These are phyloP conservation scores for Myotis myotis DNA, from an alignment of 2,797 vertebrate genomes.

Conservation along the genomic window DNA sequence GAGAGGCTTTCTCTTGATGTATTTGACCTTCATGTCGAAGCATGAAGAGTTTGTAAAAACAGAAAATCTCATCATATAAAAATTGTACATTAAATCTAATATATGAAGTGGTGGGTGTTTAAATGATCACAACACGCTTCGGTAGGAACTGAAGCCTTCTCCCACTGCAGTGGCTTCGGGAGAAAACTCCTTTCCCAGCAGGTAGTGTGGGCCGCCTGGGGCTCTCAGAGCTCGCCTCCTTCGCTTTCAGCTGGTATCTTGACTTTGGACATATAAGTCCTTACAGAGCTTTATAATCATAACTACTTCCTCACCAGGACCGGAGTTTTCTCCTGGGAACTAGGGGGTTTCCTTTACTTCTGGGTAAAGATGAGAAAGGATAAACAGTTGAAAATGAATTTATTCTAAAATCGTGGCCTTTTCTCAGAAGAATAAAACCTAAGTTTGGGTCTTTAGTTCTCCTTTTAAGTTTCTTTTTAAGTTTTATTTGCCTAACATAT, in stretches of 20 bases:
- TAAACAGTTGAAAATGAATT: conserved; percentile 21
- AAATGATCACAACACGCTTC: conserved; percentile 40
- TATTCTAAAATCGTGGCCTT: conserved; percentile 12
- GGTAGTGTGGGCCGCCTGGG: neutral
- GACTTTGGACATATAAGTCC: conserved; percentile 26
- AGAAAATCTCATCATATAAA: conserved; percentile 30
- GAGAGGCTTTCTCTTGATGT: conserved; percentile 3
- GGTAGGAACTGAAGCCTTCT: conserved; percentile 39
- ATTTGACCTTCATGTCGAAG: conserved; percentile 50
- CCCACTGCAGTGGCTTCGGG: neutral
- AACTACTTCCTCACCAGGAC: neutral
- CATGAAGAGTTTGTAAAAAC: conserved; percentile 54
- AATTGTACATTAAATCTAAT: conserved; percentile 44
- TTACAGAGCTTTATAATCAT: neutral
- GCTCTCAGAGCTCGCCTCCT: neutral
- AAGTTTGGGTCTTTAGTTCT: conserved; percentile 4
- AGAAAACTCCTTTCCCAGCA: neutral
- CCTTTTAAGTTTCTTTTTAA: conserved; percentile 15
- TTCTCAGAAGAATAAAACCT: conserved; percentile 40
- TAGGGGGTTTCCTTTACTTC: neutral
- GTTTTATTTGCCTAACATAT: neutral
- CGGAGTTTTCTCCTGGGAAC: neutral
- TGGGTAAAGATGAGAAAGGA: conserved; percentile 7
- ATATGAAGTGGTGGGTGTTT: conserved; percentile 46
- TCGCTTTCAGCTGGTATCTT: conserved; percentile 16